Evolutionary conservation across 2,113 vertebrate genomes (phyloP), one percentile per base, ranked within the genome.

Genomic region (Lepus americanus): DNA sequence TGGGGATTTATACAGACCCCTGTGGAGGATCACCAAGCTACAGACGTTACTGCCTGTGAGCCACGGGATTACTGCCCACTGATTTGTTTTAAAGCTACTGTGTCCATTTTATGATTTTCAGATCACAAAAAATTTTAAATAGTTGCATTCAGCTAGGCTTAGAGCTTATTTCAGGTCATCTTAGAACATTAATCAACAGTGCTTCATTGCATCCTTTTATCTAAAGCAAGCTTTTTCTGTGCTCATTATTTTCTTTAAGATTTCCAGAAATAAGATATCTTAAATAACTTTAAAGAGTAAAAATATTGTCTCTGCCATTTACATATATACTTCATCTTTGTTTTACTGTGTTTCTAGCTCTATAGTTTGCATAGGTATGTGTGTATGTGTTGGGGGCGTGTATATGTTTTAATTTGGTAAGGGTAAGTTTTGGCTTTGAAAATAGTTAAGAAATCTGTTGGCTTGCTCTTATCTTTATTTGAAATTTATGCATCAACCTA

Each of bases 51-150:
- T 66, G 23, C 69, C 59, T 66, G 1, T 61, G 55, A 92, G 78
- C 81, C 89, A 36, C 49, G 87, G 20, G 88, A 77, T 55, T 16
- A 88, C 13, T 87, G 74, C 67, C 78, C 39, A 74, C 63, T 84
- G 9, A 27, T 74, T 89, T 79, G 51, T 67, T 87, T 92, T 23
- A 33, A 69, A 94, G 69, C 31, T 76, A 81, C 13, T 84, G 33
- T 94, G 94, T 74, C 53, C 20, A 87, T 96, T 80, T 82, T 94
- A 67, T 27, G 9, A 85, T 70, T 94, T 92, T 81, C 44, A 79
- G 20, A 61, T 90, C 31, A 86, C 19, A 93, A 84, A 84, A 59
- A 89, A 29, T 72, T 77, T 3, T 25, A 74, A 79, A 95, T 39
- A 64, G 72, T 44, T 64, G 20, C 79, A n/a, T 90, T 90, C 87